Evolutionary conservation across 2,797 vertebrate genomes (phyloP).

Genomic region (Delichon dasypus): DNA sequence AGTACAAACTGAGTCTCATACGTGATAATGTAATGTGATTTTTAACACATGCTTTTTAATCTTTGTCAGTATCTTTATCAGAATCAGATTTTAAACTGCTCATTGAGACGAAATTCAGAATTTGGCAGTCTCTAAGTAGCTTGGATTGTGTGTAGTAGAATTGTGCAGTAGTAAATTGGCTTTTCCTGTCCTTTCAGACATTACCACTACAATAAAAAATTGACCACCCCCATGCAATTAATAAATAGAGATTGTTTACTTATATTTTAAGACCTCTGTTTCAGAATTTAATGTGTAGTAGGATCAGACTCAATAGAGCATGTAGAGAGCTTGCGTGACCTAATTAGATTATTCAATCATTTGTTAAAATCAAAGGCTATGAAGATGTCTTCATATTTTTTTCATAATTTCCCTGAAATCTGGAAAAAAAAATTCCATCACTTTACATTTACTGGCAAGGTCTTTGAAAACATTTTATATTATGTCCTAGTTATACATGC

Average conservation of each 20-base stretch:
- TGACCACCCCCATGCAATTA: not conserved
- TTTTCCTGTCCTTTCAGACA: not conserved
- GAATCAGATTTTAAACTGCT: not conserved
- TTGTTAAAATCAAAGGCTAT: conserved; percentile 47
- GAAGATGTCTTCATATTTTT: conserved; percentile 23
- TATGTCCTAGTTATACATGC: conserved; percentile 10
- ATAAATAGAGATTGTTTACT: not conserved
- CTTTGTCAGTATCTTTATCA: not conserved
- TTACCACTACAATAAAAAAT: not conserved
- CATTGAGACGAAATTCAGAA: not conserved
- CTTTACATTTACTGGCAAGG: conserved; percentile 22
- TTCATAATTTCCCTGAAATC: conserved; percentile 15
- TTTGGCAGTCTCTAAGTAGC: not conserved
- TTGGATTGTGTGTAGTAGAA: not conserved
- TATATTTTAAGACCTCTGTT: not conserved
- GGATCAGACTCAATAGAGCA: not conserved
- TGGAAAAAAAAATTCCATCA: not conserved
- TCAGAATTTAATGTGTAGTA: not conserved
- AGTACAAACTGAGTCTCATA: not conserved
- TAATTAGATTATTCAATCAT: conserved; percentile 34
- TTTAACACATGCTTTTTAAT: not conserved
- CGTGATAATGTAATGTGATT: not conserved
- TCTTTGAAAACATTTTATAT: conserved; percentile 45
- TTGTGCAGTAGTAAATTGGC: not conserved
- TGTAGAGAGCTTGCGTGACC: not conserved